A percentile compares a stretch with the other conserved stretches of the same genome.
Evolutionary conservation across 2,888 invertebrate genomes (phyloP).

Genomic region (Drosophila sordidapex): DNA sequence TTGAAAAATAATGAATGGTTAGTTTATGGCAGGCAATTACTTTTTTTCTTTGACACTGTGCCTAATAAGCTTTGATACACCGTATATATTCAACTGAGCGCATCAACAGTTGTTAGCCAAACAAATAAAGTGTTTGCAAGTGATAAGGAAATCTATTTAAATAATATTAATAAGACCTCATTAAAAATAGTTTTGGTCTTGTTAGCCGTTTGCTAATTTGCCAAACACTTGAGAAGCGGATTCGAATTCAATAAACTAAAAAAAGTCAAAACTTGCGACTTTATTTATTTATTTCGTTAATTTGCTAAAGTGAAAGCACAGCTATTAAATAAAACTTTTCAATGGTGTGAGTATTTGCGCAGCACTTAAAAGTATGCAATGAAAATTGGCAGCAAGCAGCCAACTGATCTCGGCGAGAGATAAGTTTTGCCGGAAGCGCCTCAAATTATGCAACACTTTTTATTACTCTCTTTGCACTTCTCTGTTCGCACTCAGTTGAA

Average conservation of each 20-base stretch:
- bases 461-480: conserved; percentile 1
- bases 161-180: not conserved
- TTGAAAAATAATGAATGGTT: no score
- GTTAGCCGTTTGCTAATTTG: not conserved
- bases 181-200: not conserved
- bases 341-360: conserved; percentile 48
- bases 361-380: conserved; percentile 52
- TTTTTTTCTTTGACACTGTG: no score
- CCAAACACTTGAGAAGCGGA: not conserved
- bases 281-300: not conserved
- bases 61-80: no score
- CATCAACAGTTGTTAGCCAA: not conserved
- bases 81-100: not conserved
- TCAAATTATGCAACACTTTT: conserved; percentile 37
- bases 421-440: conserved; percentile 18
- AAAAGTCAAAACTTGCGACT: not conserved
- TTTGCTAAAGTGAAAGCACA: not conserved
- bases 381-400: conserved; percentile 21
- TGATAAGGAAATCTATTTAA: not conserved
- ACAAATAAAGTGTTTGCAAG: not conserved
- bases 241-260: not conserved
- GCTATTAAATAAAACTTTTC: conserved; percentile 32
- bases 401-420: not conserved
- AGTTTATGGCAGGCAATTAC: no score
- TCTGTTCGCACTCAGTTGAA: not conserved